Evolutionary conservation across 1,140 invertebrate species (phyloP).

Genomic region (Pseudomyrmex cubaensis): DNA sequence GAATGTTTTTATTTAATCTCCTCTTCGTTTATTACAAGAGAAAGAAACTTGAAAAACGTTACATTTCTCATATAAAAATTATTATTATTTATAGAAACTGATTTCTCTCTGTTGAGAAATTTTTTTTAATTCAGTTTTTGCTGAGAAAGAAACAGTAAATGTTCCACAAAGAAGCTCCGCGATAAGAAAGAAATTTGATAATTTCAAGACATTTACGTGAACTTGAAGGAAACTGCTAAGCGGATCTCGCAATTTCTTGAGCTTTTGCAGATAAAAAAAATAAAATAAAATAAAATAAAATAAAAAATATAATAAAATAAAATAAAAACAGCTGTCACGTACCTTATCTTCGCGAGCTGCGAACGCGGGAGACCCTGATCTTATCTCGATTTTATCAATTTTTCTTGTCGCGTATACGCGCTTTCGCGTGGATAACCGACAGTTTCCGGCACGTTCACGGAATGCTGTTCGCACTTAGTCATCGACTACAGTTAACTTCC

Average conservation of each 20-base stretch:
- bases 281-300: neutral
- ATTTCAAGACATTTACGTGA: neutral
- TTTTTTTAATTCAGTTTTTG: too few species aligned
- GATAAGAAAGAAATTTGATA: neutral
- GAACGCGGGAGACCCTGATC: neutral
- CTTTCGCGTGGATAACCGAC: slow-evolving; percentile 35
- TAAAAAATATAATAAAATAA: neutral
- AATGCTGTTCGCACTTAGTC: slow-evolving; percentile 71
- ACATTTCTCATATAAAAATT: too few species aligned
- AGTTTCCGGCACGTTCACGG: slow-evolving; percentile 68
- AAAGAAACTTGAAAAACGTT: too few species aligned
- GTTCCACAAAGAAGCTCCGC: neutral
- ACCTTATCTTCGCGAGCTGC: neutral
- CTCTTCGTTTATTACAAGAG: too few species aligned
- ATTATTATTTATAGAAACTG: too few species aligned
- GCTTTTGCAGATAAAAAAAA: slow-evolving; percentile 20
- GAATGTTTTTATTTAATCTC: neutral
- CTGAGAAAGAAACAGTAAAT: neutral
- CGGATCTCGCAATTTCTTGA: slow-evolving; percentile 8
- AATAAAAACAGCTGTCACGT: neutral
- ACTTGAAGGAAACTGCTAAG: slow-evolving; percentile 40
- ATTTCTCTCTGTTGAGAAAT: too few species aligned
- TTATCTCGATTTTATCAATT: slow-evolving; percentile 49
- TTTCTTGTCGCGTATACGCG: slow-evolving; percentile 10
- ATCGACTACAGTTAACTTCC: slow-evolving; percentile 74